Percentiles rank a stretch among this genome's conserved stretches.
phyloP scores from a whole-genome alignment of 2,797 vertebrate genomes.

The Myotis findleyi region DNA sequence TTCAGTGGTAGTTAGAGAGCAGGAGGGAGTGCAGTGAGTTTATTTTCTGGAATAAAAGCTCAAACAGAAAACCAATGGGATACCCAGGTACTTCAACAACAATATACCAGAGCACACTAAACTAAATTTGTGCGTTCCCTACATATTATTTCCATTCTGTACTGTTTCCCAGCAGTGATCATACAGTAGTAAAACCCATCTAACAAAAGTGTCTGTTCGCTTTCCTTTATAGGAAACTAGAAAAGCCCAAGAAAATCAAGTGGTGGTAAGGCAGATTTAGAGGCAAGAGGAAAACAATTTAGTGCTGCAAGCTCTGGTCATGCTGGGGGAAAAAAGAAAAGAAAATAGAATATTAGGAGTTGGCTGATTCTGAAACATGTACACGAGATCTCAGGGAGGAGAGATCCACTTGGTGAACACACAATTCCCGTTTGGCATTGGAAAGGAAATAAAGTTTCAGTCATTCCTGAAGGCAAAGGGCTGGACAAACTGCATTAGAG shows the following conservation, averaged over 20 bases:
- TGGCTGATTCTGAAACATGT: neutral
- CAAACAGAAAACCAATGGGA: neutral
- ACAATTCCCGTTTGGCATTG: neutral
- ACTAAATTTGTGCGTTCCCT: conserved; percentile 2
- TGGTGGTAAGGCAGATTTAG: neutral
- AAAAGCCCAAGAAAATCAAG: neutral
- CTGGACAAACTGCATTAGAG: neutral
- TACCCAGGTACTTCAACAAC: neutral
- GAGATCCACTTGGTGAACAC: neutral
- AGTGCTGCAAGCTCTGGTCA: neutral
- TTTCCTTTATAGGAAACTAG: neutral
- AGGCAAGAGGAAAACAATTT: neutral
- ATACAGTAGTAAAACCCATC: neutral
- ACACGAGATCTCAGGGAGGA: neutral
- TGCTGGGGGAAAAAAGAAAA: neutral
- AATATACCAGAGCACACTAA: neutral
- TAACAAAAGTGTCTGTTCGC: conserved; percentile 2
- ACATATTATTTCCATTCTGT: neutral
- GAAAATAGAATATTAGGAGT: neutral
- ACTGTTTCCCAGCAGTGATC: neutral
- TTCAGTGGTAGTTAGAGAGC: neutral
- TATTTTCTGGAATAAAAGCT: neutral
- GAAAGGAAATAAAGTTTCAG: conserved; percentile 45
- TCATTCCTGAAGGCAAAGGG: neutral
- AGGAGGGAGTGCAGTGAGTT: neutral